phyloP scores from a whole-genome alignment of 1,140 invertebrate species.

The Chionoecetes opilio region DNA sequence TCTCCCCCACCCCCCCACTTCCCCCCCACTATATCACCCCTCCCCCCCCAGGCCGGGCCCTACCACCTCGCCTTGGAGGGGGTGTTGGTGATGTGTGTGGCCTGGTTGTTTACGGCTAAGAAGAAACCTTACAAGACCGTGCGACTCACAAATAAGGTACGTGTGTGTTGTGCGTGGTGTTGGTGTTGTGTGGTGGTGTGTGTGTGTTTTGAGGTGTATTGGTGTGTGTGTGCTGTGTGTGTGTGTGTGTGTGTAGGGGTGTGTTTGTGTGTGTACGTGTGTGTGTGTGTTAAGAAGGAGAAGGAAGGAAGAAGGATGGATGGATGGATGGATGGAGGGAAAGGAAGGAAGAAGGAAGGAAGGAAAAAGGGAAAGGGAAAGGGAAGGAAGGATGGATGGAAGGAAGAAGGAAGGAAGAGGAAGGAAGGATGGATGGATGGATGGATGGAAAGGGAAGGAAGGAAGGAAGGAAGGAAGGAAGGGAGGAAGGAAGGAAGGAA shows the following conservation, averaged over 20 bases:
- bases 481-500: too few species aligned
- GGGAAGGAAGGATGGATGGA: too few species aligned
- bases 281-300: background rate
- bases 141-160: constrained; percentile 53
- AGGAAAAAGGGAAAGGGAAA: too few species aligned
- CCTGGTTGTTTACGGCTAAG: constrained; percentile 73
- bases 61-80: constrained; percentile 72
- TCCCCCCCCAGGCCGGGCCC: constrained; percentile 54
- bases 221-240: constrained; percentile 11
- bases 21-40: background rate
- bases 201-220: background rate
- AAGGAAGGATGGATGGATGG: too few species aligned
- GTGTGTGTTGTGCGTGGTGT: background rate
- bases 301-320: too few species aligned
- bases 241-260: constrained; percentile 16
- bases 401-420: too few species aligned
- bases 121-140: constrained; percentile 61
- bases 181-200: background rate
- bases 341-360: too few species aligned
- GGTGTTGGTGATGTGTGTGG: constrained; percentile 59
- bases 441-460: too few species aligned
- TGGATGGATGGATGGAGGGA: too few species aligned
- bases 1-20: background rate
- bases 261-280: constrained; percentile 8
- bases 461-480: too few species aligned